phyloP scores from a whole-genome alignment of 2,888 invertebrate species.

The Cheilosia scutellata region DNA sequence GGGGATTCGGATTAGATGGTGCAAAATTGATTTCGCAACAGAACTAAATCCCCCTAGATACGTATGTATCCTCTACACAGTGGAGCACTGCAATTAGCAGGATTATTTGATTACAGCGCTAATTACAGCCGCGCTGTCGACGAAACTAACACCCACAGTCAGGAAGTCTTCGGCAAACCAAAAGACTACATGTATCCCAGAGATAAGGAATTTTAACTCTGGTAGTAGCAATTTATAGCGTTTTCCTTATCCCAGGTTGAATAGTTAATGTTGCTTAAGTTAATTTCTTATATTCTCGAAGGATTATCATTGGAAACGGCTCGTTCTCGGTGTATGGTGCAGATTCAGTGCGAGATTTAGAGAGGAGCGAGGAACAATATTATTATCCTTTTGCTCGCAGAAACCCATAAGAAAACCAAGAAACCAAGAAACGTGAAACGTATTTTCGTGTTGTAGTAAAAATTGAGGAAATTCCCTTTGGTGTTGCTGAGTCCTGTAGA shows the following conservation, averaged over 20 bases:
- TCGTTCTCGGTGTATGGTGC: conserved; percentile 26
- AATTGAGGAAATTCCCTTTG: conserved; percentile 58
- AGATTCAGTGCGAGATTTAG: conserved; percentile 7
- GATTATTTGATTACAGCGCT: conserved; percentile 79
- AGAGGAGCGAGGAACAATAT: neutral
- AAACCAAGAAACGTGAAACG: neutral
- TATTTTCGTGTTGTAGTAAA: conserved; percentile 41
- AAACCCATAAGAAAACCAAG: neutral
- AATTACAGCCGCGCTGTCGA: conserved; percentile 55
- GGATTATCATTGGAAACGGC: conserved; percentile 60
- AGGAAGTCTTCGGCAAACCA: conserved; percentile 32
- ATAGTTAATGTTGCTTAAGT: conserved; percentile 75
- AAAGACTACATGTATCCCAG: conserved; percentile 29
- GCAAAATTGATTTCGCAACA: conserved; percentile 62
- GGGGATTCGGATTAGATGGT: neutral
- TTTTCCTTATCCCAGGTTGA: conserved; percentile 71
- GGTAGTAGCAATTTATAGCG: conserved; percentile 60
- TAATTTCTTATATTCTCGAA: conserved; percentile 63
- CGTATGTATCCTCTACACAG: conserved; percentile 68
- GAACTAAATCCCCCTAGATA: neutral
- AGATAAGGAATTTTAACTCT: conserved; percentile 68
- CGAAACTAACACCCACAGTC: conserved; percentile 5
- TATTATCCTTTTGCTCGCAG: conserved; percentile 15
- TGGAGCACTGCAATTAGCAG: conserved; percentile 78
- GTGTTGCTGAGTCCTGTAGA: conserved; percentile 11